phyloP scores from a whole-genome alignment of 1,140 invertebrate genomes.

The Drosophila takahashii region DNA sequence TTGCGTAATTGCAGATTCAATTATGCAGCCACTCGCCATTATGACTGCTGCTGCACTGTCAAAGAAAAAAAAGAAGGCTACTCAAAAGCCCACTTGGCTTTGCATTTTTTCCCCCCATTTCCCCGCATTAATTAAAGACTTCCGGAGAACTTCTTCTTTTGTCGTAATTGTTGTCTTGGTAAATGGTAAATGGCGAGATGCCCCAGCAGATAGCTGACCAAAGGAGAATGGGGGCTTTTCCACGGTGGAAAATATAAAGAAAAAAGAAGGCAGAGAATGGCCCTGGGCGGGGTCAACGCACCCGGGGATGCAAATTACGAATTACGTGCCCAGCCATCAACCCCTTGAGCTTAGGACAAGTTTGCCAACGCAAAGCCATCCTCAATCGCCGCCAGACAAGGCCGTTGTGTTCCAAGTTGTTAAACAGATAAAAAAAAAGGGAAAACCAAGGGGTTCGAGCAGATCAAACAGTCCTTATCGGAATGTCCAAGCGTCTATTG shows the following conservation, averaged over 20 bases:
- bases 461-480: slow-evolving; percentile 36
- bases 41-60: slow-evolving; percentile 16
- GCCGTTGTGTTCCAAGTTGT: slow-evolving; percentile 14
- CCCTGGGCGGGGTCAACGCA: slow-evolving; percentile 43
- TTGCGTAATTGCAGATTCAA: slow-evolving; percentile 76
- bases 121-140: slow-evolving; percentile 77
- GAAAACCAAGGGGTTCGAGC: slow-evolving; percentile 7
- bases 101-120: slow-evolving; percentile 6
- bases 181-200: slow-evolving; percentile 38
- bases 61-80: slow-evolving; percentile 18
- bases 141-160: slow-evolving; percentile 75
- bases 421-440: slow-evolving; percentile 1
- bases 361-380: slow-evolving; percentile 27
- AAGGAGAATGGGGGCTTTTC: slow-evolving; percentile 24
- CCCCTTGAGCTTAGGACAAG: slow-evolving; percentile 46
- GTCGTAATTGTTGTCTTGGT: slow-evolving; percentile 73
- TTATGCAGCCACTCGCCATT: slow-evolving; percentile 51
- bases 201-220: slow-evolving; percentile 39
- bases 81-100: slow-evolving; percentile 7
- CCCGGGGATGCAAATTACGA: slow-evolving; percentile 45
- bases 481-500: slow-evolving; percentile 10
- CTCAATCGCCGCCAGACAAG: slow-evolving; percentile 30
- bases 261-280: neutral
- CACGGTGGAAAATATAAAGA: slow-evolving; percentile 1
- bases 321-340: slow-evolving; percentile 45